phyloP scores from a whole-genome alignment of 2,888 invertebrate species.

The Abrostola tripartita region DNA sequence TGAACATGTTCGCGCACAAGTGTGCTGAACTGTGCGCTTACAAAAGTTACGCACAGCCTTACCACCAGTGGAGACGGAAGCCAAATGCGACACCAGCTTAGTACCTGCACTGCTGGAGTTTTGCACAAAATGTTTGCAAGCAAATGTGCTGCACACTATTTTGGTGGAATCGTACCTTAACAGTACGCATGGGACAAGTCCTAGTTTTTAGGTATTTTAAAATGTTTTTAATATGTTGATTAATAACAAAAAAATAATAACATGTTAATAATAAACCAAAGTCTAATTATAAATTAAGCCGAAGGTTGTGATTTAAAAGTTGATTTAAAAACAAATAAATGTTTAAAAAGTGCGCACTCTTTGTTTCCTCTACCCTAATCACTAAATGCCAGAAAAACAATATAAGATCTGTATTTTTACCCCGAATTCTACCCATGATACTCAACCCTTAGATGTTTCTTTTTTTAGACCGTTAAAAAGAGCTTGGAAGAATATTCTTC shows the following conservation, averaged over 20 bases:
- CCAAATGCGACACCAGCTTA: slow-evolving; percentile 21
- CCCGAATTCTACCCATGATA: slow-evolving; percentile 57
- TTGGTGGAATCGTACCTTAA: slow-evolving; percentile 22
- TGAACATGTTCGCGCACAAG: slow-evolving; percentile 39
- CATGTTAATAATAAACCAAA: not conserved
- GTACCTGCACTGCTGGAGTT: slow-evolving; percentile 25
- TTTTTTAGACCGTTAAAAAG: slow-evolving; percentile 55
- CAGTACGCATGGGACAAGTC: too few species aligned
- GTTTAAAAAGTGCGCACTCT: slow-evolving; percentile 6
- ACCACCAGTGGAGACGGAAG: slow-evolving; percentile 19
- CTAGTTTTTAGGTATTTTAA: too few species aligned
- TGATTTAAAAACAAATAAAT: slow-evolving; percentile 4
- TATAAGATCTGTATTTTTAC: slow-evolving; percentile 56
- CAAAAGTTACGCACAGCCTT: slow-evolving; percentile 34
- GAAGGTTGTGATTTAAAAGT: slow-evolving; percentile 6
- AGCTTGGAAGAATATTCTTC: slow-evolving; percentile 52
- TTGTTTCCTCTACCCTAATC: slow-evolving; percentile 3
- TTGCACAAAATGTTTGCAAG: slow-evolving; percentile 34
- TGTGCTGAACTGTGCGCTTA: slow-evolving; percentile 31
- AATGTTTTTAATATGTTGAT: too few species aligned
- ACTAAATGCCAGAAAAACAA: slow-evolving; percentile 53
- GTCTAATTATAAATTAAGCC: slow-evolving; percentile 2
- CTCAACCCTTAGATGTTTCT: slow-evolving; percentile 35
- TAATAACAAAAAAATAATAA: not conserved
- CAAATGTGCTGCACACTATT: slow-evolving; percentile 33